Evolutionary conservation across 2,888 invertebrate genomes (phyloP).

Genomic region (Clostera curtula): DNA sequence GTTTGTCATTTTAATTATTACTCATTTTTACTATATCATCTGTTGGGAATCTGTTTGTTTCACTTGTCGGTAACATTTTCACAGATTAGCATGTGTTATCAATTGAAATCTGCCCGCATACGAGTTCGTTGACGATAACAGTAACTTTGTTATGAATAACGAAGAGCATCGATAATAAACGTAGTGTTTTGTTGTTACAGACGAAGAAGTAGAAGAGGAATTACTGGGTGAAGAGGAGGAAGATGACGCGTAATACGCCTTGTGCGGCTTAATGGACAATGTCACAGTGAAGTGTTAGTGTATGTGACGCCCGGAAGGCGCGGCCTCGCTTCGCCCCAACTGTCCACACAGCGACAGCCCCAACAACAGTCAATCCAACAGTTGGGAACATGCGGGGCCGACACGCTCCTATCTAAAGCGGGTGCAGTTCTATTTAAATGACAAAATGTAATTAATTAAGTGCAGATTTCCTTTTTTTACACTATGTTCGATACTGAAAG

Average conservation of each 20-base stretch:
- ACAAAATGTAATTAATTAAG: slow-evolving; percentile 72
- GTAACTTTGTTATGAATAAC: no score
- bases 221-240: slow-evolving; percentile 69
- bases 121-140: no score
- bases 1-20: no score
- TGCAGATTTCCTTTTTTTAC: slow-evolving; percentile 65
- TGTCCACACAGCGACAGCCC: slow-evolving; percentile 38
- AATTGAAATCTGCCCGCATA: no score
- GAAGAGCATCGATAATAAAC: slow-evolving; percentile 9
- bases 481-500: slow-evolving; percentile 63
- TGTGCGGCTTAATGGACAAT: slow-evolving; percentile 68
- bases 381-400: slow-evolving; percentile 70
- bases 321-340: slow-evolving; percentile 70
- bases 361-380: slow-evolving; percentile 35
- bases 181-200: slow-evolving; percentile 47
- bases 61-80: no score
- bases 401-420: slow-evolving; percentile 67
- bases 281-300: slow-evolving; percentile 75
- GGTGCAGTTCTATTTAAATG: slow-evolving; percentile 73
- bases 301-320: slow-evolving; percentile 65
- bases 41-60: no score
- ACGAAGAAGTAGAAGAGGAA: slow-evolving; percentile 70
- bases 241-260: slow-evolving; percentile 73
- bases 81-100: no score
- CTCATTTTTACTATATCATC: no score